Evolutionary conservation across 2,797 vertebrate genomes (phyloP).

Genomic region (Dipus sagitta): DNA sequence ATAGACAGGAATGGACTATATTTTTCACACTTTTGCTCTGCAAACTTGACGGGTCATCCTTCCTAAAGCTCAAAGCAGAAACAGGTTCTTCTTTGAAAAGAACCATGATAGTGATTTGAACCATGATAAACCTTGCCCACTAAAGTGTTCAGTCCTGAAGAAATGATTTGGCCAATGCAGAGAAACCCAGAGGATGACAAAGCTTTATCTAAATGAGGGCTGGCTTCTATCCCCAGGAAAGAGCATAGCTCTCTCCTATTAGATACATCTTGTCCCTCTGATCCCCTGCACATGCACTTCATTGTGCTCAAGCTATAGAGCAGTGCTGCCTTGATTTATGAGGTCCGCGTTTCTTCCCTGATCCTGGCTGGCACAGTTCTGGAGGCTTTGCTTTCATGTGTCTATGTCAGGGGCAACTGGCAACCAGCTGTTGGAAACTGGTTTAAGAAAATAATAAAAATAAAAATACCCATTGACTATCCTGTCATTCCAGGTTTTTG

Average conservation of each 20-base stretch:
- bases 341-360: constrained; percentile 86
- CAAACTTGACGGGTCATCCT: too few relatives aligned
- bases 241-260: not conserved
- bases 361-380: constrained; percentile 88
- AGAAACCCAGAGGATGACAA: constrained; percentile 8
- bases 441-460: constrained; percentile 82
- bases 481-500: constrained; percentile 78
- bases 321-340: constrained; percentile 88
- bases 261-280: constrained; percentile 73
- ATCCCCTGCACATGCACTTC: constrained; percentile 86
- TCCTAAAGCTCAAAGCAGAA: too few relatives aligned
- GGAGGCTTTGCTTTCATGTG: constrained; percentile 90
- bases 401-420: constrained; percentile 89
- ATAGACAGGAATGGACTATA: not conserved
- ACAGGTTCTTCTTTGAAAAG: not conserved
- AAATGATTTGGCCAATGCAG: not conserved
- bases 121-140: not conserved
- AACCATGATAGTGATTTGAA: not conserved
- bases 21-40: not conserved
- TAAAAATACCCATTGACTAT: constrained; percentile 73
- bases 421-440: constrained; percentile 89
- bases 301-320: constrained; percentile 85
- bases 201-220: not conserved
- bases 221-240: not conserved
- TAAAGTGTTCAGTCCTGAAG: not conserved